Conservation (phyloP, 2,113 vertebrate species). For the Brienomyrus longianalis region DNA sequence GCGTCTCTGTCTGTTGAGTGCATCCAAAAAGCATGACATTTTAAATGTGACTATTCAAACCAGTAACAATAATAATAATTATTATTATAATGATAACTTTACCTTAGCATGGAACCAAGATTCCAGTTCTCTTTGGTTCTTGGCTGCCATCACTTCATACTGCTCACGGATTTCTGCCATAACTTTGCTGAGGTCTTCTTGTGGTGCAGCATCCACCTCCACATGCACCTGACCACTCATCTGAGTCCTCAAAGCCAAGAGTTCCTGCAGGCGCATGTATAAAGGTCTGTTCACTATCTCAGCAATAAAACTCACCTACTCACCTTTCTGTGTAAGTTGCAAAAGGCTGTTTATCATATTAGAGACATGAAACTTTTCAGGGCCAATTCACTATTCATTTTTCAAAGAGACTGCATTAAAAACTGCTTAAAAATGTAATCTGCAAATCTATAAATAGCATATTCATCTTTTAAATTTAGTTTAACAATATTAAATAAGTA, state of each 20-base stretch:
- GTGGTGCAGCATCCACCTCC: background rate
- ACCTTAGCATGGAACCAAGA: background rate
- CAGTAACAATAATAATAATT: background rate
- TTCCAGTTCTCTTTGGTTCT: background rate
- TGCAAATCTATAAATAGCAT: background rate
- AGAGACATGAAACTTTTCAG: background rate
- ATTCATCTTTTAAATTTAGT: background rate
- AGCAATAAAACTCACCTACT: background rate
- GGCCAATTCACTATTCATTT: background rate
- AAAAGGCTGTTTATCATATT: background rate
- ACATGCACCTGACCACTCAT: background rate
- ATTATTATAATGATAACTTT: background rate
- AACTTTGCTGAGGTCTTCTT: background rate
- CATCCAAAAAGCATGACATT: background rate
- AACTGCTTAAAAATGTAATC: background rate
- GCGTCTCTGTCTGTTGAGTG: background rate
- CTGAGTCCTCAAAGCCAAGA: background rate
- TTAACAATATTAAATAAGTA: background rate
- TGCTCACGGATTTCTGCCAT: background rate
- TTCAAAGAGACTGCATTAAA: background rate
- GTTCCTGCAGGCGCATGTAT: background rate
- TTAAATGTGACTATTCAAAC: background rate
- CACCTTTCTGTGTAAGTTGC: background rate
- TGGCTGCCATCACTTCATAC: background rate
- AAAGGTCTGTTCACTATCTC: background rate